Evolutionary conservation across 2,113 vertebrate genomes (phyloP).

Genomic region (Platichthys flesus): DNA sequence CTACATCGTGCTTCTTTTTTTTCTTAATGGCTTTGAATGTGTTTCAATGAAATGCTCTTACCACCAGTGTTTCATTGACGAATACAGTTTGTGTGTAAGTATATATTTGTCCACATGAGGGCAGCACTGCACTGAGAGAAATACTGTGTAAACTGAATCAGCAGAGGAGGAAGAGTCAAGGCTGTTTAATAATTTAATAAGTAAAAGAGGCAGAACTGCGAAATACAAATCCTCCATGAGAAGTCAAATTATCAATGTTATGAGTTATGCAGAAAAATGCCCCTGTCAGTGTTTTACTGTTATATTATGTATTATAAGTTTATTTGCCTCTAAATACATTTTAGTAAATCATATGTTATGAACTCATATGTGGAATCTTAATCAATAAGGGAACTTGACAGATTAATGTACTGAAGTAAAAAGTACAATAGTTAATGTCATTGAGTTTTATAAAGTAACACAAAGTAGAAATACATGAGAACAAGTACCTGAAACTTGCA

Average conservation of each 20-base stretch:
- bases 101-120: conserved; percentile 73
- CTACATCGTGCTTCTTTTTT: not conserved
- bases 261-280: no score
- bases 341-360: not conserved
- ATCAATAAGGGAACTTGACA: not conserved
- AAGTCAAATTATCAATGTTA: no score
- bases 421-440: no score
- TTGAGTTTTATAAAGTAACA: no score
- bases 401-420: not conserved
- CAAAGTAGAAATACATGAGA: not conserved
- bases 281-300: not conserved
- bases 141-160: not conserved
- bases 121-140: conserved; percentile 57
- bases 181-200: no score
- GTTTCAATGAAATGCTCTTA: conserved; percentile 37
- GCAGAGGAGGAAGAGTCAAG: not conserved
- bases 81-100: conserved; percentile 2
- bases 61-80: conserved; percentile 44
- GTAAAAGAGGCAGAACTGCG: no score
- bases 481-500: no score
- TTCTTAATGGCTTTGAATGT: conserved; percentile 6
- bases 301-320: not conserved
- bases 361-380: not conserved
- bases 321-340: no score
- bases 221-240: no score